Conservation (phyloP, 2,888 invertebrate genomes). For the Polymixis flavicincta region DNA sequence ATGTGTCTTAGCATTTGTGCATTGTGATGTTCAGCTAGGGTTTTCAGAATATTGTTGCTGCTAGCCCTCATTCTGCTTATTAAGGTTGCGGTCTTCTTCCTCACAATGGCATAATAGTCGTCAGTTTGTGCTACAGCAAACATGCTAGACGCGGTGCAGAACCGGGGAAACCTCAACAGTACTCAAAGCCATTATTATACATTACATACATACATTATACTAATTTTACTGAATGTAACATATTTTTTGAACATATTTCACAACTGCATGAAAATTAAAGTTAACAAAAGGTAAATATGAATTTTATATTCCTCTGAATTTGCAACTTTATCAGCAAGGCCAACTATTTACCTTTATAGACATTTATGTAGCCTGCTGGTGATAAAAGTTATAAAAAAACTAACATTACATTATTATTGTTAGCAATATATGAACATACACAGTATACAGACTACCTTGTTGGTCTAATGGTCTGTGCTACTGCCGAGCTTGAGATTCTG, state of each 20-base stretch:
- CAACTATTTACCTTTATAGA: conserved; percentile 2
- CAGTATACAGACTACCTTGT: not conserved
- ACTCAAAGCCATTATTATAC: too few relatives aligned
- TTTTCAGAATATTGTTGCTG: too few relatives aligned
- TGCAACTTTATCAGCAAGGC: conserved; percentile 39
- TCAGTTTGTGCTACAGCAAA: too few relatives aligned
- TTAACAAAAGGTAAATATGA: not conserved
- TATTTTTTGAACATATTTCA: not conserved
- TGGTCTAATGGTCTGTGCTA: not conserved
- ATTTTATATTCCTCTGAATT: conserved; percentile 7
- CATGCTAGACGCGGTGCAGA: too few relatives aligned
- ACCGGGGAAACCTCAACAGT: too few relatives aligned
- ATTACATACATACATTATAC: too few relatives aligned
- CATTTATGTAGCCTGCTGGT: conserved; percentile 1
- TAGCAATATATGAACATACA: not conserved
- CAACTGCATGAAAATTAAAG: not conserved
- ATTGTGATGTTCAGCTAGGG: too few relatives aligned
- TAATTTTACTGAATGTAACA: not conserved
- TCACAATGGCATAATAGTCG: too few relatives aligned
- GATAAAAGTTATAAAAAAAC: conserved; percentile 16
- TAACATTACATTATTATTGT: conserved; percentile 5
- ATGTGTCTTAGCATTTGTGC: too few relatives aligned
- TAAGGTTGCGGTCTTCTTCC: too few relatives aligned
- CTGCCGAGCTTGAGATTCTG: not conserved
- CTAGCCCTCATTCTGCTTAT: too few relatives aligned